Evolutionary conservation across 2,797 vertebrate species (phyloP), one percentile per base, ranked within the genome.

Genomic region (Hipposideros larvatus): DNA sequence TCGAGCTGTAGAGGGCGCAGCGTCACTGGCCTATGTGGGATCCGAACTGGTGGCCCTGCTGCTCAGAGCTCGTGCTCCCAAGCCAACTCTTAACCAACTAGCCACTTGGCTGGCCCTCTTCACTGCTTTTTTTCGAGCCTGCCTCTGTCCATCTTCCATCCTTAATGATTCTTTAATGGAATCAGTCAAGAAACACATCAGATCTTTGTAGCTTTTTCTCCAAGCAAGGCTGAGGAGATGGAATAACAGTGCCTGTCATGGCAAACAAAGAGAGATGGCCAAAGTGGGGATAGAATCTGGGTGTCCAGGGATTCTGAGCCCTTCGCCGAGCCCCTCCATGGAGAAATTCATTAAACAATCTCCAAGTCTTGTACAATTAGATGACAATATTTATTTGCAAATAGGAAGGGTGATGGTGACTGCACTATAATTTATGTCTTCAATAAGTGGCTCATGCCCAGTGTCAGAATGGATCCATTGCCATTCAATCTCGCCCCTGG

Each of bases 301-400:
- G 66, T 84, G 65, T 94, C 79, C 6, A 10, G 85, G 92, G 94
- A 91, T 34, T 91, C 82, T 59, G 19, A 53, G 88, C 90, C 21
- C 21, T 31, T 11, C 14, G 71, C 41, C 0, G 85, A 68, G 94
- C 18, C 68, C 55, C 86, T 87, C 78, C 74, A 90, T 66, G 5
- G 97, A 98, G 97, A 97, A 95, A 98, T 98, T 97, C 96, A 97
- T 98, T 98, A 98, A 98, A 98, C 98, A 98, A 91, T 97, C 96
- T 97, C 87, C 90, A 96, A 95, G 97, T 96, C 96, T 97, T 97
- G 96, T 97, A 97, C 98, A 98, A 98, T 98, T 98, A 98, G 97
- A 98, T 98, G 98, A 98, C 98, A 98, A 98, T 97, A 97, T 98
- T 98, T 98, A 98, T 98, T 98, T 98, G 98, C 97, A 98, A 97